These are phyloP conservation scores for Sminthurides aquaticus DNA, from an alignment of 2,888 invertebrate species.

Conservation along the genomic window DNA sequence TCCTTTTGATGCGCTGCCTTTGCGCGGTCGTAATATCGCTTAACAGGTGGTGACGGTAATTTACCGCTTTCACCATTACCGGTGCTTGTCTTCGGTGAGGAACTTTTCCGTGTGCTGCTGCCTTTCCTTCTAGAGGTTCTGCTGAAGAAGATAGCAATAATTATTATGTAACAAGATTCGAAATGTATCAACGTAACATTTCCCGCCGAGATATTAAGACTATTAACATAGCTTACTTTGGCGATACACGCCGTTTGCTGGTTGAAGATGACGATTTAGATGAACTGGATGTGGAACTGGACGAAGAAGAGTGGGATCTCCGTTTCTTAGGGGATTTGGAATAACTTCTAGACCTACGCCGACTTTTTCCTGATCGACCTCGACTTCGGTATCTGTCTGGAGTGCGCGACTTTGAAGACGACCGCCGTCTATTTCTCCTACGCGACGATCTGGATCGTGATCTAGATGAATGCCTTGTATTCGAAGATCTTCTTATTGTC, in stretches of 20 bases:
- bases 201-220: too few species aligned
- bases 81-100: conserved; percentile 1
- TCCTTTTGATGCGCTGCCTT: conserved; percentile 22
- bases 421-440: conserved; percentile 34
- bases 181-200: too few species aligned
- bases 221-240: too few species aligned
- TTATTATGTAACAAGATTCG: too few species aligned
- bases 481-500: neutral
- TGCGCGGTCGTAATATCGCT: conserved; percentile 42
- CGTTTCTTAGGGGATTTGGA: conserved; percentile 7
- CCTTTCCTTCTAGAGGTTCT: too few species aligned
- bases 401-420: conserved; percentile 42
- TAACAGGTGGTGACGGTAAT: conserved; percentile 41
- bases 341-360: conserved; percentile 43
- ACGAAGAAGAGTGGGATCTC: conserved; percentile 7
- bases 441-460: too few species aligned
- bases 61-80: conserved; percentile 9
- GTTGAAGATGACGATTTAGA: conserved; percentile 9
- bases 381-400: conserved; percentile 33
- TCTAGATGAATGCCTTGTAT: neutral
- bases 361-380: too few species aligned
- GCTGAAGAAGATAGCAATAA: too few species aligned
- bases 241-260: neutral
- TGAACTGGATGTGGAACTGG: conserved; percentile 10
- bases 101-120: neutral